These are phyloP conservation scores for Steinernema feltiae DNA, from an alignment of 1,140 invertebrate genomes.

Conservation along the genomic window DNA sequence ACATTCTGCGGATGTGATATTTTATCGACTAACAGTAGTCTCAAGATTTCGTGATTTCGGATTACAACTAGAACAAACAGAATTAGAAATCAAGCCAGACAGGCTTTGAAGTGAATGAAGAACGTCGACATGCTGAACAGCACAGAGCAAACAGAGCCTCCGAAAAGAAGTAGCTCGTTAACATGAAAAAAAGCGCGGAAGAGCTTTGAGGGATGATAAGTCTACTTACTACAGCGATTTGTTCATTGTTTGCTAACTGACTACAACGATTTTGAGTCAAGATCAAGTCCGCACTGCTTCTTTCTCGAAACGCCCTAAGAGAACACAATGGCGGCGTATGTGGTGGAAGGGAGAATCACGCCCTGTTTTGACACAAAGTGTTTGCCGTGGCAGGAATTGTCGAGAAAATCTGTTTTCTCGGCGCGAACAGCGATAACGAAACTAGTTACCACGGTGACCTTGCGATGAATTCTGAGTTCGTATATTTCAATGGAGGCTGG, in stretches of 20 bases:
- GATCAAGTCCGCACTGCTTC: too few relatives aligned
- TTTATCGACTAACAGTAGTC: too few relatives aligned
- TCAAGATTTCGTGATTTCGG: too few relatives aligned
- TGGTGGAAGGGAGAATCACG: neutral
- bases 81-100: neutral
- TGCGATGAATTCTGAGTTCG: neutral
- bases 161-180: too few relatives aligned
- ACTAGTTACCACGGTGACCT: neutral
- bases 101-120: neutral
- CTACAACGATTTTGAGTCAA: too few relatives aligned
- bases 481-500: neutral
- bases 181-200: too few relatives aligned
- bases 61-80: constrained; percentile 4
- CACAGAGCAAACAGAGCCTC: neutral
- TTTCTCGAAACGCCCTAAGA: too few relatives aligned
- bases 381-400: neutral
- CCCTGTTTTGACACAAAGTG: neutral
- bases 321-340: too few relatives aligned
- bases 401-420: neutral
- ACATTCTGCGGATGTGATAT: too few relatives aligned
- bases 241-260: too few relatives aligned
- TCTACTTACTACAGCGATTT: too few relatives aligned
- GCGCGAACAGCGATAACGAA: neutral
- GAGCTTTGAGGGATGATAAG: too few relatives aligned
- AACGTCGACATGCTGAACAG: neutral